phyloP scores from a whole-genome alignment of 2,113 vertebrate genomes.

The Gadus chalcogrammus region DNA sequence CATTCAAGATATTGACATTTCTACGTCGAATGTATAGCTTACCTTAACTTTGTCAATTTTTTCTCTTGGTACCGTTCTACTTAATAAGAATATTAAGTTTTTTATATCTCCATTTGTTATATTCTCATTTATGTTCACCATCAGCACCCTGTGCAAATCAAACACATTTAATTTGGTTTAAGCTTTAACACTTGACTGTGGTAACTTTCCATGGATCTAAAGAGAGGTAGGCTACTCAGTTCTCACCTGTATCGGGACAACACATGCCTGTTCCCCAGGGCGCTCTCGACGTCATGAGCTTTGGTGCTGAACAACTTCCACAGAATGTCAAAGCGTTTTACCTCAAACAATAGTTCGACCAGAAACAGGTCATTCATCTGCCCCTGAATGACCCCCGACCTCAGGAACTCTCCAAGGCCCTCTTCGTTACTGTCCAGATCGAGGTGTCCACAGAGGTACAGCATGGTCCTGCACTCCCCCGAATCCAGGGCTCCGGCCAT shows the following conservation, averaged over 20 bases:
- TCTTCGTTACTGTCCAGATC: constrained; percentile 22
- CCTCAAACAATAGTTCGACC: constrained; percentile 74
- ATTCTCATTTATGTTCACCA: constrained; percentile 81
- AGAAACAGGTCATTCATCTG: constrained; percentile 42
- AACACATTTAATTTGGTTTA: neutral
- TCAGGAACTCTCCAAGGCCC: constrained; percentile 39
- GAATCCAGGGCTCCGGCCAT: constrained; percentile 52
- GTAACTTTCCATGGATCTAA: neutral
- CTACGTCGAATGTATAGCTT: constrained; percentile 15
- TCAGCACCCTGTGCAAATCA: constrained; percentile 74
- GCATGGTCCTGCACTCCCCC: constrained; percentile 47
- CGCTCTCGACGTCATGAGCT: constrained; percentile 64
- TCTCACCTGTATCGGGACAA: constrained; percentile 84
- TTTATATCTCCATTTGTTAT: constrained; percentile 76
- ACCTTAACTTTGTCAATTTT: constrained; percentile 78
- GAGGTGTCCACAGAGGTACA: constrained; percentile 57
- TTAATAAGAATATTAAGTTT: constrained; percentile 79
- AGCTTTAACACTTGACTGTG: neutral
- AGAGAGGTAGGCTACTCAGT: no score
- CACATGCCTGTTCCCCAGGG: constrained; percentile 41
- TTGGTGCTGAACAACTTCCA: constrained; percentile 68
- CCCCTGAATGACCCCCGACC: neutral
- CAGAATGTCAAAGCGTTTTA: constrained; percentile 85
- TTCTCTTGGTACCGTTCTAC: constrained; percentile 59
- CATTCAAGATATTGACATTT: no score